A percentile compares a stretch with the other conserved stretches of the same genome.
phyloP scores from a whole-genome alignment of 23 tunicate genomes.

The Halocynthia roretzi region DNA sequence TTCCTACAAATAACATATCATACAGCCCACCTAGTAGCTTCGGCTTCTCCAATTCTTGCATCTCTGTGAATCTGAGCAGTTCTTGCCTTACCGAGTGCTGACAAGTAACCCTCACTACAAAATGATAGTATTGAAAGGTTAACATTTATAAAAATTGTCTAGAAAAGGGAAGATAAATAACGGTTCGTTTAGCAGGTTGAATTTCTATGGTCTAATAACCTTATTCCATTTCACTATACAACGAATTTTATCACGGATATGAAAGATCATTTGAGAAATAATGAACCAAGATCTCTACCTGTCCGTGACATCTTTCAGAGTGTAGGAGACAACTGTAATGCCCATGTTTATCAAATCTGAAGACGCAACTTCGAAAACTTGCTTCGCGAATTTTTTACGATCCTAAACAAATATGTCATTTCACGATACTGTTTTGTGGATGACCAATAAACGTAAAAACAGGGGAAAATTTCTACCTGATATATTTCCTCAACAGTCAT shows the following conservation, averaged over 20 bases:
- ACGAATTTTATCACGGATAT: background rate
- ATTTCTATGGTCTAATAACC: no score
- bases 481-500: conserved; percentile 99
- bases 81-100: conserved; percentile 83
- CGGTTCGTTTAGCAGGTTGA: background rate
- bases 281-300: conserved; percentile 46
- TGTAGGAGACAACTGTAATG: conserved; percentile 94
- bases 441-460: no score
- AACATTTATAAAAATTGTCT: background rate
- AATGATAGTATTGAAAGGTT: background rate
- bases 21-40: conserved; percentile 36
- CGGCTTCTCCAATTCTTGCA: conserved; percentile 96
- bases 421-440: no score
- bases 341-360: conserved; percentile 95
- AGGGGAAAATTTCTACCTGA: conserved; percentile 10
- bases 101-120: conserved; percentile 44
- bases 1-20: background rate
- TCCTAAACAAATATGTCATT: conserved; percentile 20
- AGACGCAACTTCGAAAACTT: conserved; percentile 94
- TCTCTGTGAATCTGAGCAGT: conserved; percentile 91
- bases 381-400: conserved; percentile 91
- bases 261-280: background rate
- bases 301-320: conserved; percentile 91
- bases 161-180: background rate
- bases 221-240: no score